phyloP scores from a whole-genome alignment of 2,888 invertebrate genomes.

The Cerastoderma edule region DNA sequence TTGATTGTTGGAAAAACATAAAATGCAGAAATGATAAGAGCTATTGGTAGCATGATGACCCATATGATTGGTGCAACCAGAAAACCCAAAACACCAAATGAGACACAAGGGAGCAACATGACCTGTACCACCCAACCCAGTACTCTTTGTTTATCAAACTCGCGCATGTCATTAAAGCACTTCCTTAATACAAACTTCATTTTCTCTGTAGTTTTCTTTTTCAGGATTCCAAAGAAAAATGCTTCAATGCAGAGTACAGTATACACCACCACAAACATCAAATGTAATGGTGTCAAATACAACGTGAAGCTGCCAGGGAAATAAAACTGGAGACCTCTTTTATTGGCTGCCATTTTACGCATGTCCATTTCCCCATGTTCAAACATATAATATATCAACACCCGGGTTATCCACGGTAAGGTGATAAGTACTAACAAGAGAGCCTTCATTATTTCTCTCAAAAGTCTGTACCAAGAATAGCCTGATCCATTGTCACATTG shows the following conservation, averaged over 20 bases:
- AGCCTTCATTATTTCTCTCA: constrained; percentile 63
- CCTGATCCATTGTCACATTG: constrained; percentile 32
- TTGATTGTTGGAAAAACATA: constrained; percentile 78
- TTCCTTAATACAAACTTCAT: constrained; percentile 66
- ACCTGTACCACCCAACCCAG: constrained; percentile 67
- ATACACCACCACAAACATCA: constrained; percentile 76
- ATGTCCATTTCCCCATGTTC: constrained; percentile 68
- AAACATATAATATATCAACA: constrained; percentile 71
- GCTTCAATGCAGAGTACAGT: constrained; percentile 70
- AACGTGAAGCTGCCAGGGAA: constrained; percentile 74
- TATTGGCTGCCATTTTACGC: constrained; percentile 55
- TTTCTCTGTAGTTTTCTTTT: constrained; percentile 59
- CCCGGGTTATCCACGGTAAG: constrained; percentile 72
- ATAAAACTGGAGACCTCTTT: constrained; percentile 37
- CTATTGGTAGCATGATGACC: constrained; percentile 68
- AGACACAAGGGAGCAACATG: constrained; percentile 75
- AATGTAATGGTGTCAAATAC: constrained; percentile 77
- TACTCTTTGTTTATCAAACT: constrained; percentile 50
- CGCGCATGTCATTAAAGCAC: constrained; percentile 74
- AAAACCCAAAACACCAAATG: constrained; percentile 75
- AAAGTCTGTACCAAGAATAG: constrained; percentile 65
- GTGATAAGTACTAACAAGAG: constrained; percentile 66
- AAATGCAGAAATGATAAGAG: constrained; percentile 68
- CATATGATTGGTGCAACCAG: constrained; percentile 72
- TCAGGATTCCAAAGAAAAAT: constrained; percentile 67